Evolutionary conservation across 1,140 invertebrate genomes (phyloP).

Genomic region (Anagrus nilaparvatae): DNA sequence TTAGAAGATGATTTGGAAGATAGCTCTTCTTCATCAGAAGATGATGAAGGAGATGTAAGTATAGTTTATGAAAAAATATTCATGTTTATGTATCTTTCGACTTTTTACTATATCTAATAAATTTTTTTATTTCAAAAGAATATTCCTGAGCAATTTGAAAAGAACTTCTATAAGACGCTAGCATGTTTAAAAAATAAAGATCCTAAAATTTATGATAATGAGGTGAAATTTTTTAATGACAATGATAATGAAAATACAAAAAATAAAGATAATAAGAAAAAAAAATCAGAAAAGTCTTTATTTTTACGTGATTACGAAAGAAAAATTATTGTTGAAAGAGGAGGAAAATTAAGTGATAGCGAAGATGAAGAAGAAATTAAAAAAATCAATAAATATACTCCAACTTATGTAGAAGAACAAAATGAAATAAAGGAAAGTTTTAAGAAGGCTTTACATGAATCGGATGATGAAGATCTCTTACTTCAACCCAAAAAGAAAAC

Average conservation of each 20-base stretch:
- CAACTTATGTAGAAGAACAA: constrained; percentile 62
- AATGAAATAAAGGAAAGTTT: constrained; percentile 58
- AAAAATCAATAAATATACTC: constrained; percentile 23
- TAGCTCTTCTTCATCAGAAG: constrained; percentile 47
- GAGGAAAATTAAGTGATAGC: constrained; percentile 48
- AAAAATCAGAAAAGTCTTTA: constrained; percentile 49
- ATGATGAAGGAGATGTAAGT: constrained; percentile 49
- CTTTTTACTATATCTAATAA: constrained; percentile 1
- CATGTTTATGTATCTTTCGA: constrained; percentile 7
- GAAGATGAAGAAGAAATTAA: constrained; percentile 36
- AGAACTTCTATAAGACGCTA: constrained; percentile 77
- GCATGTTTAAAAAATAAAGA: constrained; percentile 79
- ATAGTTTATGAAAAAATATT: constrained; percentile 3
- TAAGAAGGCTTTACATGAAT: constrained; percentile 38
- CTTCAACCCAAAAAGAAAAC: constrained; percentile 50
- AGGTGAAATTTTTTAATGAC: constrained; percentile 62
- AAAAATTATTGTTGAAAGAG: constrained; percentile 61
- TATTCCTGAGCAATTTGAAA: constrained; percentile 50
- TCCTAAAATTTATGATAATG: constrained; percentile 75
- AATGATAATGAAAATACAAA: constrained; percentile 22
- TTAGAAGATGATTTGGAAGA: constrained; percentile 31
- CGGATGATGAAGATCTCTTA: constrained; percentile 46
- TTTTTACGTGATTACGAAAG: constrained; percentile 73
- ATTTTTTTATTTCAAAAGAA: constrained; percentile 18
- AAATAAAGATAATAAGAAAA: constrained; percentile 30